phyloP scores from a whole-genome alignment of 2,113 vertebrate genomes.

The Megaceryle maxima region DNA sequence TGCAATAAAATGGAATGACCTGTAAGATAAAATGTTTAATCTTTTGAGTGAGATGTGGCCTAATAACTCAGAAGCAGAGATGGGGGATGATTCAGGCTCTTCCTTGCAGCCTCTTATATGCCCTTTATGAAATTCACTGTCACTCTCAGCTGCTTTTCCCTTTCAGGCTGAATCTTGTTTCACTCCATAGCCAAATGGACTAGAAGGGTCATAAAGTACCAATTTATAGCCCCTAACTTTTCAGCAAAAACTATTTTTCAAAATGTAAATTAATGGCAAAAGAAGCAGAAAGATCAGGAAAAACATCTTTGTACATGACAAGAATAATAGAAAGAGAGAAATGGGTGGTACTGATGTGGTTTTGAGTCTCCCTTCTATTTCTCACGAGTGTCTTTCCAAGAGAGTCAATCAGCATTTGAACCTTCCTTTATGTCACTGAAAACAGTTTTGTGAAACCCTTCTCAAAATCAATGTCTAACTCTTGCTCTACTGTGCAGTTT shows the following conservation, averaged over 20 bases:
- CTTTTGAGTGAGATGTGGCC: conserved; percentile 69
- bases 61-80: conserved; percentile 50
- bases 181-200: conserved; percentile 28
- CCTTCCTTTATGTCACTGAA: neutral
- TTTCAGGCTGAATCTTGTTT: conserved; percentile 49
- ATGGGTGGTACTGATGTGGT: neutral
- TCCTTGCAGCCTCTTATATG: neutral
- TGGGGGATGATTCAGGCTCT: conserved; percentile 9
- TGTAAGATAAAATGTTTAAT: conserved; percentile 66
- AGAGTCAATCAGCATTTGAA: neutral
- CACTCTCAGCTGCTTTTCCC: conserved; percentile 38
- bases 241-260: conserved; percentile 47
- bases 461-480: neutral
- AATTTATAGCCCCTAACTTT: conserved; percentile 36
- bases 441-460: neutral
- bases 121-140: conserved; percentile 49
- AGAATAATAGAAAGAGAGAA: neutral
- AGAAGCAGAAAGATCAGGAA: neutral
- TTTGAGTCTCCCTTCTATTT: neutral
- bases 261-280: conserved; percentile 21
- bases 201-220: conserved; percentile 39
- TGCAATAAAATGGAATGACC: conserved; percentile 61
- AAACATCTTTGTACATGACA: neutral
- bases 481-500: neutral
- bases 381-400: neutral